These are phyloP conservation scores for Perithous albicinctus DNA, from an alignment of 2,888 invertebrate genomes.

Conservation along the genomic window DNA sequence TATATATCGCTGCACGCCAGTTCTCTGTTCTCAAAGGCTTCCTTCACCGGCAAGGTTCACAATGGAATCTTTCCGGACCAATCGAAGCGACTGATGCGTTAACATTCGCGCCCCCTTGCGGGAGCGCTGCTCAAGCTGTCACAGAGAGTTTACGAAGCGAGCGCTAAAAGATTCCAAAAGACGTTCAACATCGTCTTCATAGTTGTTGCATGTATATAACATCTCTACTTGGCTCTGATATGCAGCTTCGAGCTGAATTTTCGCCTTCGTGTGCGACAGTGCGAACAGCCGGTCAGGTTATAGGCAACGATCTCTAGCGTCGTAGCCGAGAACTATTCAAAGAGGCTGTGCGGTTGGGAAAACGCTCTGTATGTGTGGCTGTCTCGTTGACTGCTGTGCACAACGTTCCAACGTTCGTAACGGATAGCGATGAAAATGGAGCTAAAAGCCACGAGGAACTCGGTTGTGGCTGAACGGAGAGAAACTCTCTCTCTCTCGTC, in stretches of 20 bases:
- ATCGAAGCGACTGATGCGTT: constrained; percentile 50
- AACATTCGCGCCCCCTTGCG: constrained; percentile 41
- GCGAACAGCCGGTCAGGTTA: constrained; percentile 13
- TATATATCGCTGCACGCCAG: constrained; percentile 14
- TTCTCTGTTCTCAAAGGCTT: constrained; percentile 51
- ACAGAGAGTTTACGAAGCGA: constrained; percentile 29
- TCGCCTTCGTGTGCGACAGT: constrained; percentile 32
- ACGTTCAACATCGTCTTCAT: background rate
- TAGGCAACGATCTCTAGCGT: background rate
- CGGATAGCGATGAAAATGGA: constrained; percentile 25
- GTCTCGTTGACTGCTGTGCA: background rate
- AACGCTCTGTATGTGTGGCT: constrained; percentile 9
- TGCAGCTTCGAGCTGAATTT: background rate
- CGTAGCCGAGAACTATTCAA: constrained; percentile 20
- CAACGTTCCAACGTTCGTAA: background rate
- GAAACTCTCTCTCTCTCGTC: background rate
- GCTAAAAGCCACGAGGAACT: constrained; percentile 28
- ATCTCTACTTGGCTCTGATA: no score
- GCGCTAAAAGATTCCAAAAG: constrained; percentile 39
- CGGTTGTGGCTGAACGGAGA: background rate
- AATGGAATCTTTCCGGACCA: constrained; percentile 57
- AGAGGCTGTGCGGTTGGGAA: constrained; percentile 16
- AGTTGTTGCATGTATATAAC: background rate
- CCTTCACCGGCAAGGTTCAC: constrained; percentile 30
- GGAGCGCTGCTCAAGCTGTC: constrained; percentile 5